Evolutionary conservation across 2,888 invertebrate genomes (phyloP), one percentile per base, ranked within the genome.

Genomic region (Choristoneura rosaceana): DNA sequence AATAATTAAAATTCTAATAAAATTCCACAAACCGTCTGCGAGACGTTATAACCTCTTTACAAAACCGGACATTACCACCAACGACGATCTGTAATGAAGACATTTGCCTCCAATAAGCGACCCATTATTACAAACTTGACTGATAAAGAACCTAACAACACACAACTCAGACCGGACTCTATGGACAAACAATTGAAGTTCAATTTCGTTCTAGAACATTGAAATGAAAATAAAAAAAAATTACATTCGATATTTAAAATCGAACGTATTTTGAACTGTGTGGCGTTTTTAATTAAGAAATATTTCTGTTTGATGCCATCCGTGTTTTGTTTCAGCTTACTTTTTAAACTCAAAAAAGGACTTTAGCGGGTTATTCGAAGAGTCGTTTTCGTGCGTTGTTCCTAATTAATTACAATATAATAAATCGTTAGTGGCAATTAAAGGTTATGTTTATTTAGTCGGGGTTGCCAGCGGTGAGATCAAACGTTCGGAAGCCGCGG

Each of bases 41-140:
- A 62, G 67, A 71, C 65, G 71, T 17, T 71, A 17, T 71, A 71
- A 67, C 71, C 71, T 71, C 71, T 55, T 68, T 71, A 68, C 55
- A 71, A 69, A 71, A 71, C 71, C 67, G 67, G 71, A 71, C 71
- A 71, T 71, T 74, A 81, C 90, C 90, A 90, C 90, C 91, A 90
- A 90, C 91, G 91, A 82, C 77, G 90, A 34, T 69, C 68, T 73
- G 74, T 86, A 90, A 91, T 91, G 85, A 91, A 91, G 90, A 89
- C 90, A 90, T 91, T 90, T 83, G 82, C 84, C 81, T 86, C 80
- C 81, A 82, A 87, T 86, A 87, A 84, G 77, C 83, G 82, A 83
- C 78, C 82, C 82, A 85, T 87, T 85, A 85, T 82, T 80, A 81
- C 82, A 79, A 55, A 81, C 81, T 81, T 80, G 79, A 78, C 81